Evolutionary conservation across 1,140 invertebrate genomes (phyloP), one percentile per base, ranked within the genome.

Genomic region (Argopecten irradians): DNA sequence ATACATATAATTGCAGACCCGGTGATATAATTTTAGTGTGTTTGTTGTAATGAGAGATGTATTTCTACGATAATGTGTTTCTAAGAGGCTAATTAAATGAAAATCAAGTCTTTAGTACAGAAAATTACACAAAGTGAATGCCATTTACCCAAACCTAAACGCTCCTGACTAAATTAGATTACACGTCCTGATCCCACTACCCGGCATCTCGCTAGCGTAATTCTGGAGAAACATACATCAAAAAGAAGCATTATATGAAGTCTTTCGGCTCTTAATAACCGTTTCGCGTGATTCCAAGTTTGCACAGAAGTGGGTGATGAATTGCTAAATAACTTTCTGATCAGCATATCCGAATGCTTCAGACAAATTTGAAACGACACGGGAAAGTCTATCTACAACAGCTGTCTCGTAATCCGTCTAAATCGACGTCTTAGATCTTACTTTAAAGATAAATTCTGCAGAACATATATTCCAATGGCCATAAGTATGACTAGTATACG

Each of bases 21-120:
- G 14, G 82, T 32, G 82, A 83, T 36, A 87, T 83, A 36, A 83
- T 87, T 71, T 19, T 82, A 86, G 84, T 83, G 88, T 36, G 85
- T 82, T 43, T 28, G 5, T 34, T 85, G 83, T 86, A 90, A 90
- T 88, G 87, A 84, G 86, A 88, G 85, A 88, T 90, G 89, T 88
- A 86, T 83, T 86, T 84, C 55, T 82, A 83, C 85, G 71, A 90
- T 90, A 90, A 90, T 90, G 84, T 88, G 71, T 90, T 90, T 90
- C 86, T 88, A 86, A 90, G 89, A 86, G 89, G 87, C 84, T 87
- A 90, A 88, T 90, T 88, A 90, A 90, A 90, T 83, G 87, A 86
- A 86, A 85, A 86, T 90, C 83, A 88, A 90, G 83, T 88, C 71
- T 88, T 90, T 84, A 88, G 87, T 90, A 86, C 84, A 83, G 87